Evolutionary conservation across 1,140 invertebrate species (phyloP).

Genomic region (Drosophila jambulina): DNA sequence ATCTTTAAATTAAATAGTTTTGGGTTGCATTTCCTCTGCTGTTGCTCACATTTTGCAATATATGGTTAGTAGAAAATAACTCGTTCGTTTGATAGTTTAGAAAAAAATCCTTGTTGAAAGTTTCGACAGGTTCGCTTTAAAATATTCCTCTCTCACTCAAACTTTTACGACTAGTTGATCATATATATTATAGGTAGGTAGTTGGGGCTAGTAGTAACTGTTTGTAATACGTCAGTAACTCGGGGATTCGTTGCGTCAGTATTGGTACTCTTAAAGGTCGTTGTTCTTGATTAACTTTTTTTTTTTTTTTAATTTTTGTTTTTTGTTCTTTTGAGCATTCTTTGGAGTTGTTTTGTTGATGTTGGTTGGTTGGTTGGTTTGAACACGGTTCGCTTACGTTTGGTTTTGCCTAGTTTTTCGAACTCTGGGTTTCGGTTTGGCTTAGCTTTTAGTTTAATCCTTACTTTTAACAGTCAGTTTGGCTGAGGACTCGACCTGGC

Average conservation of each 20-base stretch:
- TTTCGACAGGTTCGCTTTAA: constrained; percentile 51
- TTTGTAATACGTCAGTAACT: constrained; percentile 67
- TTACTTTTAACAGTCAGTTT: constrained; percentile 99
- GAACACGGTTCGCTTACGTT: constrained; percentile 75
- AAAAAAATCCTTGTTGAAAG: constrained; percentile 51
- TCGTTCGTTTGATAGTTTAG: constrained; percentile 63
- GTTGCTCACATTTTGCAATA: constrained; percentile 63
- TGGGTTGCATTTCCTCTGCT: constrained; percentile 39
- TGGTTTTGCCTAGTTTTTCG: constrained; percentile 55
- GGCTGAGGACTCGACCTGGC: constrained; percentile 96
- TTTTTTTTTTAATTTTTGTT: constrained; percentile 31
- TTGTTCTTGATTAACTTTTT: constrained; percentile 36
- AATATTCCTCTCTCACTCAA: constrained; percentile 72
- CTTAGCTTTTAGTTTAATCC: constrained; percentile 89
- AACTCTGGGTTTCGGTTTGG: constrained; percentile 75
- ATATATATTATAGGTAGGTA: constrained; percentile 46
- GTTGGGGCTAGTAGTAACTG: constrained; percentile 48
- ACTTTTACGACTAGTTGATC: constrained; percentile 77
- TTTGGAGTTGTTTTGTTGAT: constrained; percentile 76
- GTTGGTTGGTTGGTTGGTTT: constrained; percentile 60
- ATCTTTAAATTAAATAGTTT: constrained; percentile 62
- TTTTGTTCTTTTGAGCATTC: constrained; percentile 71
- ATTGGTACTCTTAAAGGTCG: constrained; percentile 37
- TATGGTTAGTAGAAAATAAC: constrained; percentile 75
- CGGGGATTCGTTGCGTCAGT: constrained; percentile 64